Base-by-base conservation (phyloP, 2,888 invertebrate genomes). In the Drosophila ustulata region DNA sequence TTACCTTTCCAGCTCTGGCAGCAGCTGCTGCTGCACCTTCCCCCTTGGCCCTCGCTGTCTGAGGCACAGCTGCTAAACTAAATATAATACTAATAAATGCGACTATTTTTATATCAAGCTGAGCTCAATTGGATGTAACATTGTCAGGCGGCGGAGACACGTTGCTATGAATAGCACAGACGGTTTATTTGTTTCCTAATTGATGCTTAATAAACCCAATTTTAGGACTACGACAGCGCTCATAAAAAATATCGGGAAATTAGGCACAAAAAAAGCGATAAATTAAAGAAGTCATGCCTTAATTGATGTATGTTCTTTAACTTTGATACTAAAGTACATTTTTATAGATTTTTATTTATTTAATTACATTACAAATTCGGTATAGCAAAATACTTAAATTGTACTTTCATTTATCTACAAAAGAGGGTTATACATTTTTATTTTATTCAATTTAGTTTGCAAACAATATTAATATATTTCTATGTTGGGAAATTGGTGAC, bases 51-150 rank as follows among this genome's bases (percentile, higher is more conserved):
- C 26, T n/a, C n/a, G n/a, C 34, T 30, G 37, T 18, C 32, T 26
- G 13, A 25, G 45, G 23, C 28, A 49, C 75, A 66, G 68, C 78
- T 69, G 78, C 63, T 45, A 30, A 30, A 51, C 46, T 52, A 46
- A 55, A 65, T 72, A 58, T 55, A 77, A 64, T 67, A 39, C 51
- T 41, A 52, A 77, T 50, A 65, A 47, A 71, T 57, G 43, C 57
- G 18, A 57, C 64, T 64, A 64, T 64, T 45, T 57, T 49, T 56
- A 62, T 63, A 26, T 47, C 57, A 49, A 41, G 32, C 50, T 49
- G 34, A 23, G 64, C 57, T 34, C 45, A 47, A 49, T 56, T 43
- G 25, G 49, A 56, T 1, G 32, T 18, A 11, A 43, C 43, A 64
- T 64, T 50, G 64, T 50, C 50, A 56, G 26, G 49, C 32, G 46